Evolutionary conservation across 2,113 vertebrate species (phyloP).

Genomic region (Caloenas nicobarica): DNA sequence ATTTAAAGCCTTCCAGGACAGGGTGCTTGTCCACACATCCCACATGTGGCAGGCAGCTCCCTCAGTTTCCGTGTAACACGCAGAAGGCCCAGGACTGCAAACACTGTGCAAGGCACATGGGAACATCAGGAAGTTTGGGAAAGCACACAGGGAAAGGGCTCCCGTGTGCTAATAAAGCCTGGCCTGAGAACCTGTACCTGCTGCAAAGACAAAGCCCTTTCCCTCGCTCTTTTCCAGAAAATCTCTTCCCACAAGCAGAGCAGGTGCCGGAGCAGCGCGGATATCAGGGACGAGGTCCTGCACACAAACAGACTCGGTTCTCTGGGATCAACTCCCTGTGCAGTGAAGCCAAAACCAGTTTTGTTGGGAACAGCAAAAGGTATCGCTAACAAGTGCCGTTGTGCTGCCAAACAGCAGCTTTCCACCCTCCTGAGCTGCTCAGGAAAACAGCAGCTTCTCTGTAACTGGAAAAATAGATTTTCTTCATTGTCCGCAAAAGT

Average conservation of each 20-base stretch:
- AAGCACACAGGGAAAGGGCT: neutral
- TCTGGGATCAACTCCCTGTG: neutral
- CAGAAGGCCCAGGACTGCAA: neutral
- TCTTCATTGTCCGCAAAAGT: neutral
- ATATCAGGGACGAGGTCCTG: neutral
- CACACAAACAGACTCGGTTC: neutral
- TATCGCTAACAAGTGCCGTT: neutral
- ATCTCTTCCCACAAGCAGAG: fast-evolving
- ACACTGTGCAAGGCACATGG: fast-evolving
- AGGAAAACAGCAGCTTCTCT: neutral
- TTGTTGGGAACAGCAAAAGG: neutral
- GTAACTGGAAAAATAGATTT: neutral
- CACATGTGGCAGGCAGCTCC: neutral
- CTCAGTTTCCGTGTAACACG: neutral
- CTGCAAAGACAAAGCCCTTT: neutral
- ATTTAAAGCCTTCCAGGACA: neutral
- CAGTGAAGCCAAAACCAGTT: neutral
- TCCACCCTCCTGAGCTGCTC: neutral
- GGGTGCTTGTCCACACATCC: neutral
- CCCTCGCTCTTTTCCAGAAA: neutral
- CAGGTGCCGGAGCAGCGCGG: neutral
- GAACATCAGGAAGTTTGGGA: neutral
- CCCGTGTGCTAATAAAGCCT: neutral
- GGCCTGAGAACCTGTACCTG: neutral
- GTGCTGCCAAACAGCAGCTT: neutral